Conservation (phyloP, 2,888 invertebrate genomes). For the Kryphioiulus occultus region DNA sequence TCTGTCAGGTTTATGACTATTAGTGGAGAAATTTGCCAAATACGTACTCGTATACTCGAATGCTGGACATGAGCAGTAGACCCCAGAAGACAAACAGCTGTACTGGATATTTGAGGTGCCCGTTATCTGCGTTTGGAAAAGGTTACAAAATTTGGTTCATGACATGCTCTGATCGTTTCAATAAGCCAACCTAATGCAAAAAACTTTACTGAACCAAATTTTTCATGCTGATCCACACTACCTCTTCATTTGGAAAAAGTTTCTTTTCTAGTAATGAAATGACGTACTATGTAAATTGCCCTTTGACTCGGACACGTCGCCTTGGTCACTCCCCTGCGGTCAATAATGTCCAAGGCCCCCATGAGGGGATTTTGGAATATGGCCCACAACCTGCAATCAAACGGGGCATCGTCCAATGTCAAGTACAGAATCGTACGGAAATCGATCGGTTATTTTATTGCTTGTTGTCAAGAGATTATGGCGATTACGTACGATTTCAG, state of each 20-base stretch:
- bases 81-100: background rate
- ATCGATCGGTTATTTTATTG: background rate
- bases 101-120: background rate
- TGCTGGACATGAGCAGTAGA: slow-evolving; percentile 15
- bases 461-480: background rate
- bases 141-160: background rate
- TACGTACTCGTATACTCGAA: slow-evolving; percentile 38
- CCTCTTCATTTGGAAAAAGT: no score
- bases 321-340: slow-evolving; percentile 27
- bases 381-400: background rate
- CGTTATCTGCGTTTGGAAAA: background rate
- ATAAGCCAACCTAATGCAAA: no score
- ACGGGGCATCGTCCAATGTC: background rate
- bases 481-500: background rate
- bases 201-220: no score
- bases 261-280: no score
- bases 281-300: background rate
- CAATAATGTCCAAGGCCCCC: slow-evolving; percentile 44
- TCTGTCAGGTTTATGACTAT: no score
- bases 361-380: slow-evolving; percentile 44
- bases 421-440: background rate
- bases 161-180: no score
- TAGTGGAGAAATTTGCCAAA: no score
- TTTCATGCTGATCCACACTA: no score
- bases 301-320: slow-evolving; percentile 12